Percentiles rank a stretch among this genome's conserved stretches.
These are phyloP conservation scores for Sebastes ruberrimus DNA, from an alignment of 2,797 vertebrate species.

Conservation along the genomic window DNA sequence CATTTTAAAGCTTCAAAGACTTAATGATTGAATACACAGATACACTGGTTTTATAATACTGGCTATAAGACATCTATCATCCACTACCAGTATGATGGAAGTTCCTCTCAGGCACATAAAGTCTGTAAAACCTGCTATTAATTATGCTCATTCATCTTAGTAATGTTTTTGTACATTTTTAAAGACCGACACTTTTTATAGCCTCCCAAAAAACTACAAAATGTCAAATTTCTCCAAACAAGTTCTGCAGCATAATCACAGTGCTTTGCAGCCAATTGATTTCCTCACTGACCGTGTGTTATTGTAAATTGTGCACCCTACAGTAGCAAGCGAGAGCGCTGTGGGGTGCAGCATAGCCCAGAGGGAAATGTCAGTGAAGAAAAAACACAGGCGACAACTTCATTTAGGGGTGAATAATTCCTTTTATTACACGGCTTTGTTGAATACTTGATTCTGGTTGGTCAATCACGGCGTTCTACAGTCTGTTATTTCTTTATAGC, in stretches of 20 bases:
- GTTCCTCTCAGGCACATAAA: conserved; percentile 50
- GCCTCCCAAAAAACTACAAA: conserved; percentile 1
- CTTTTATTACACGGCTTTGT: background rate
- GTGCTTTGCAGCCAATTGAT: background rate
- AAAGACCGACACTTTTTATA: conserved; percentile 37
- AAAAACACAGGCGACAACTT: background rate
- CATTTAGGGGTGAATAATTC: background rate
- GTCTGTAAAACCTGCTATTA: conserved; percentile 25
- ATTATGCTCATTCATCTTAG: conserved; percentile 19
- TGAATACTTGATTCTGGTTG: too few relatives aligned
- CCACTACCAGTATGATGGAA: conserved; percentile 16
- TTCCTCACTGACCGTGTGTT: background rate
- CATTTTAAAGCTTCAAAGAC: conserved; percentile 15
- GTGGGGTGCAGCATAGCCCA: background rate
- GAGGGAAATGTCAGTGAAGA: background rate
- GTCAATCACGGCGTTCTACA: too few relatives aligned
- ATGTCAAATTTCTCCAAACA: background rate
- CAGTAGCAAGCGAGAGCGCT: background rate
- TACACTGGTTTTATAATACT: conserved; percentile 3
- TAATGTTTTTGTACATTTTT: conserved; percentile 31
- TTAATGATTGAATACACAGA: conserved; percentile 11
- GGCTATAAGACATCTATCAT: conserved; percentile 10
- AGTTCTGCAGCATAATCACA: background rate
- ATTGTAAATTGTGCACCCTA: background rate
- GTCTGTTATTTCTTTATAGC: too few relatives aligned